A percentile compares a stretch with the other conserved stretches of the same genome.
Conservation (phyloP, 2,888 invertebrate genomes). For the Tuberolachnus salignus region DNA sequence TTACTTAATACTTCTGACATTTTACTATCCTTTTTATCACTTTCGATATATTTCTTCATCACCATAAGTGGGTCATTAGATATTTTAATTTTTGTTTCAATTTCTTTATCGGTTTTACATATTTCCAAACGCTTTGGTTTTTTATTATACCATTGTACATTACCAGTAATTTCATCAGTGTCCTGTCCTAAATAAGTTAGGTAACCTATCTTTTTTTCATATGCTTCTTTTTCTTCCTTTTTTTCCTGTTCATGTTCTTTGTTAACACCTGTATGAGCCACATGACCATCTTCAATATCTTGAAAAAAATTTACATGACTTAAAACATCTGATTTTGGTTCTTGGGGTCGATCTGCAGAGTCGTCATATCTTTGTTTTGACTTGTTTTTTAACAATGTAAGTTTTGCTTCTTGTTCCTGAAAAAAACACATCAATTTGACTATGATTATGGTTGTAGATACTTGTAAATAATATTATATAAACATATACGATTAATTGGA, state of each 20-base stretch:
- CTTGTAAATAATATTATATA: neutral
- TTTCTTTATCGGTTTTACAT: slow-evolving; percentile 64
- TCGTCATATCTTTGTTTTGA: slow-evolving; percentile 64
- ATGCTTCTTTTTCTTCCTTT: slow-evolving; percentile 90
- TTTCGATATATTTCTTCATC: slow-evolving; percentile 65
- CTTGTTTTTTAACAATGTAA: slow-evolving; percentile 71
- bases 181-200: slow-evolving; percentile 95
- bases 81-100: slow-evolving; percentile 71
- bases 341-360: slow-evolving; percentile 57
- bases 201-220: slow-evolving; percentile 96
- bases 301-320: slow-evolving; percentile 85
- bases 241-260: slow-evolving; percentile 87
- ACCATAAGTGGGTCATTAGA: slow-evolving; percentile 76
- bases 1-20: slow-evolving; percentile 59
- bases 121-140: slow-evolving; percentile 66
- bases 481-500: neutral
- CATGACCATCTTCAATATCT: slow-evolving; percentile 78
- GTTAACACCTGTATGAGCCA: slow-evolving; percentile 72
- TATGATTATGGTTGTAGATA: slow-evolving; percentile 35
- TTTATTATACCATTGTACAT: slow-evolving; percentile 88
- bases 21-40: slow-evolving; percentile 61
- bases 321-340: slow-evolving; percentile 57
- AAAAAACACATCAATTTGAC: slow-evolving; percentile 58
- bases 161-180: slow-evolving; percentile 82
- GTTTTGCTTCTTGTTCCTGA: slow-evolving; percentile 83